Evolutionary conservation across 2,113 vertebrate species (phyloP).

Genomic region (Bungarus multicinctus): DNA sequence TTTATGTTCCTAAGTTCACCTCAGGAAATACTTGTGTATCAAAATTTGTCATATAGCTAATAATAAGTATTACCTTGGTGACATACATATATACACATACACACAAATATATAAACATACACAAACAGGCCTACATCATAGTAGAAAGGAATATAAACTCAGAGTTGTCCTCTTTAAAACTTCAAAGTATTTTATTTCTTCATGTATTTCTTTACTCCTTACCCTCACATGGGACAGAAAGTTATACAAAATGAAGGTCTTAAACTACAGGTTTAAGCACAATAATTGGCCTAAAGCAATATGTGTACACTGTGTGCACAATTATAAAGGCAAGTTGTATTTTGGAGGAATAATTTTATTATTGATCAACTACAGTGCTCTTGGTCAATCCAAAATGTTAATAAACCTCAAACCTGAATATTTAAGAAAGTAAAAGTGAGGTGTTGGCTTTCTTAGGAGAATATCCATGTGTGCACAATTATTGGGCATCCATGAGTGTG

Average conservation of each 20-base stretch:
- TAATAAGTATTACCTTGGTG: conserved; percentile 40
- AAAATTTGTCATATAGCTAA: conserved; percentile 15
- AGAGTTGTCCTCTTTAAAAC: conserved; percentile 23
- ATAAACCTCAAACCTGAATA: too few species aligned
- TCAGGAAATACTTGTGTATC: conserved; percentile 6
- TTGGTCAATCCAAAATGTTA: too few species aligned
- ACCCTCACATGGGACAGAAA: conserved; percentile 11
- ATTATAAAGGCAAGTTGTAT: too few species aligned
- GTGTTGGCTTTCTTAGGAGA: too few species aligned
- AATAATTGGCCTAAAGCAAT: neutral
- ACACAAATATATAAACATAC: conserved; percentile 66
- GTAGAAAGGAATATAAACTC: neutral
- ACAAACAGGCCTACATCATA: conserved; percentile 72
- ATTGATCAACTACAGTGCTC: too few species aligned
- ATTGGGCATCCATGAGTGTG: too few species aligned
- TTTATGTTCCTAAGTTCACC: conserved; percentile 22
- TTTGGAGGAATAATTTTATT: too few species aligned
- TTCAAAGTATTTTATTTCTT: conserved; percentile 26
- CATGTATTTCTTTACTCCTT: conserved; percentile 24
- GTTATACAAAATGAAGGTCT: conserved; percentile 38
- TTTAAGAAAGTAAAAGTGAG: too few species aligned
- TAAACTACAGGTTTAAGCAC: neutral
- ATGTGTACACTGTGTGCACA: neutral
- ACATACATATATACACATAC: neutral
- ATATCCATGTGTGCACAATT: too few species aligned